These are phyloP conservation scores for Meleagris gallopavo DNA, from an alignment of 2,113 vertebrate genomes.

Conservation along the genomic window DNA sequence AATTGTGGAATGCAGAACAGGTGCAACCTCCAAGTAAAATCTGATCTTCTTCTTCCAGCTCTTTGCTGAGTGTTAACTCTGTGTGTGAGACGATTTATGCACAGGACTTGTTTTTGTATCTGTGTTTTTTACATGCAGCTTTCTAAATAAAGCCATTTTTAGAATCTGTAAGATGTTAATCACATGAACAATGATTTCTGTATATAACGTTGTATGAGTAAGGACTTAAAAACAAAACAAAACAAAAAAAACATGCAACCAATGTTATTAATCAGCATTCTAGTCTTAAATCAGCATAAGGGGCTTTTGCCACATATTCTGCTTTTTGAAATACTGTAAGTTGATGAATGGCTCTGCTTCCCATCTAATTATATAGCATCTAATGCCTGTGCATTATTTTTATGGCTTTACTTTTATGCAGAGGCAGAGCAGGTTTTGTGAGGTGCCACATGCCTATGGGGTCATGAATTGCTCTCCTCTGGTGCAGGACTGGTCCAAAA, in stretches of 20 bases:
- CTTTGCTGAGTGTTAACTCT: fast-evolving
- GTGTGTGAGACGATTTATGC: background rate
- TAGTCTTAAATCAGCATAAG: background rate
- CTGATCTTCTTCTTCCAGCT: background rate
- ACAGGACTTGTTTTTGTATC: background rate
- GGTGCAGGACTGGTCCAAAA: background rate
- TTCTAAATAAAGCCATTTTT: background rate
- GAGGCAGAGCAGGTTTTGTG: fast-evolving
- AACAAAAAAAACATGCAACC: background rate
- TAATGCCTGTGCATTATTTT: background rate
- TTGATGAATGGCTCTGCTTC: background rate
- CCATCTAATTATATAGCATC: background rate
- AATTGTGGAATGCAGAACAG: fast-evolving
- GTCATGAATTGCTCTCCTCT: background rate
- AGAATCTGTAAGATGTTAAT: background rate
- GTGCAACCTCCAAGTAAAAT: background rate
- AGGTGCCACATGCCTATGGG: background rate
- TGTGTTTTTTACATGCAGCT: background rate
- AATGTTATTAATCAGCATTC: background rate
- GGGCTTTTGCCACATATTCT: background rate
- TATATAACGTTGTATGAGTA: background rate
- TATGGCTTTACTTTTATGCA: background rate
- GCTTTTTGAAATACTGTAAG: background rate
- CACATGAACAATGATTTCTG: background rate
- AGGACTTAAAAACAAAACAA: background rate